Base-by-base conservation (phyloP, 2,888 invertebrate genomes). In the Sturmia bella region DNA sequence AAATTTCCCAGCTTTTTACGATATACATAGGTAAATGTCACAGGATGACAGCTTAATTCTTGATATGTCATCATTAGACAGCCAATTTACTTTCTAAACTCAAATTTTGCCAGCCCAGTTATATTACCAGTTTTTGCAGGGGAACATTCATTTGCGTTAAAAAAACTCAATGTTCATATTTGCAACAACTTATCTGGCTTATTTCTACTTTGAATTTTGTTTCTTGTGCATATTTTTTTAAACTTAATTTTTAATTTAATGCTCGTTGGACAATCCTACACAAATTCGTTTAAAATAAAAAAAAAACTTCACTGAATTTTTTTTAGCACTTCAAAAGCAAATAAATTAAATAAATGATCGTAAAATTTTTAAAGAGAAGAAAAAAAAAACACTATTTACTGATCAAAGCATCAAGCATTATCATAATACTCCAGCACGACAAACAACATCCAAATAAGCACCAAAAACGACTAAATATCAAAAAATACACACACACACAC, bases 251-350 rank as follows among this genome's bases (percentile, higher is more conserved):
- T n/a, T 54, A 37, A 61, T 68, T 56, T 43, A 43, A 41, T 54
- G 63, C 19, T 69, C 43, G 15, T 54, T 56, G 13, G 56, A 63
- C 54, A 69, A 63, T 57, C 80, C 75, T 69, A 74, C 80, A 70
- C 64, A 64, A 27, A 37, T 48, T 50, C 45, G 27, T 32, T 12
- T 4, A 54, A 75, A 52, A 32, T 32, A 32, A 50, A 50, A 48
- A 27, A 12, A 59, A 66, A 32, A 48, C 50, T 41, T 66, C 11
- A 70, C 39, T 17, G 21, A 66, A 4, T 56, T 75, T 74, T 74
- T 75, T 74, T 74, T 68, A 80, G 63, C 74, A 74, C 68, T 63
- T 79, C 63, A 59, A 74, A 73, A 68, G n/a, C 48, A 61, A 79
- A 69, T 80, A 69, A 70, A 64, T 48, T 72, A 59, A 66, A 72